phyloP scores from a whole-genome alignment of 92 coral and sea anemone genomes.

The Parazoanthus swiftii region DNA sequence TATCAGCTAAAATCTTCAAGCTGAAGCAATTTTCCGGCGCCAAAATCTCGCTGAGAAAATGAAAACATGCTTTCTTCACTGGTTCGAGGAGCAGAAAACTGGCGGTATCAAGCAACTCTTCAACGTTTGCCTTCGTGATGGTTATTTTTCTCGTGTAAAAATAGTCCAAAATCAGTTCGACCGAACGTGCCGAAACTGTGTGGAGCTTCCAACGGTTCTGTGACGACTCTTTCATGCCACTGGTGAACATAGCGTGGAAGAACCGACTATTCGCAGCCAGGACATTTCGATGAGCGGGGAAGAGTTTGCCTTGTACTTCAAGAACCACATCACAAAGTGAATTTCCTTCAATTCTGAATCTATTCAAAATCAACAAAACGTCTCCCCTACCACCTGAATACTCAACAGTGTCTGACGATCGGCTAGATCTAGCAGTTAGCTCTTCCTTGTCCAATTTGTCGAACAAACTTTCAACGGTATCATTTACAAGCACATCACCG shows the following conservation, averaged over 20 bases:
- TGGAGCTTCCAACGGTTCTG: slow-evolving; percentile 44
- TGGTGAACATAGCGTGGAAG: slow-evolving; percentile 41
- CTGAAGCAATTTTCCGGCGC: slow-evolving; percentile 43
- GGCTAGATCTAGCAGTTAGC: slow-evolving; percentile 32
- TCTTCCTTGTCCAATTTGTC: slow-evolving; percentile 41
- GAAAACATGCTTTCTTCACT: slow-evolving; percentile 40
- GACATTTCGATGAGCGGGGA: slow-evolving; percentile 45
- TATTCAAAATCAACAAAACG: slow-evolving; percentile 33
- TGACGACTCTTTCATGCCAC: slow-evolving; percentile 42
- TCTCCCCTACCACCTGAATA: slow-evolving; percentile 40
- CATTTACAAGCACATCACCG: slow-evolving; percentile 30
- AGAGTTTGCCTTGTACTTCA: slow-evolving; percentile 33
- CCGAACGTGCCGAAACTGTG: slow-evolving; percentile 35
- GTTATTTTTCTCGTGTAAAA: slow-evolving; percentile 38
- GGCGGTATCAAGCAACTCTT: slow-evolving; percentile 36
- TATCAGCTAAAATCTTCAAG: slow-evolving; percentile 42
- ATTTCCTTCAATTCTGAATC: slow-evolving; percentile 42
- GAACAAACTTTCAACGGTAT: slow-evolving; percentile 43
- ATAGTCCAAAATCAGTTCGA: slow-evolving; percentile 37
- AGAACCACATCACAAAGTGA: slow-evolving; percentile 42
- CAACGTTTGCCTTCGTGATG: slow-evolving; percentile 26
- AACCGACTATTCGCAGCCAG: slow-evolving; percentile 42
- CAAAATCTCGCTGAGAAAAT: slow-evolving; percentile 40
- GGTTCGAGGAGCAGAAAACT: slow-evolving; percentile 38
- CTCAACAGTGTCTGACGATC: slow-evolving; percentile 38